Conservation (phyloP, 2,888 invertebrate species). For the Agonopterix subpropinquella region DNA sequence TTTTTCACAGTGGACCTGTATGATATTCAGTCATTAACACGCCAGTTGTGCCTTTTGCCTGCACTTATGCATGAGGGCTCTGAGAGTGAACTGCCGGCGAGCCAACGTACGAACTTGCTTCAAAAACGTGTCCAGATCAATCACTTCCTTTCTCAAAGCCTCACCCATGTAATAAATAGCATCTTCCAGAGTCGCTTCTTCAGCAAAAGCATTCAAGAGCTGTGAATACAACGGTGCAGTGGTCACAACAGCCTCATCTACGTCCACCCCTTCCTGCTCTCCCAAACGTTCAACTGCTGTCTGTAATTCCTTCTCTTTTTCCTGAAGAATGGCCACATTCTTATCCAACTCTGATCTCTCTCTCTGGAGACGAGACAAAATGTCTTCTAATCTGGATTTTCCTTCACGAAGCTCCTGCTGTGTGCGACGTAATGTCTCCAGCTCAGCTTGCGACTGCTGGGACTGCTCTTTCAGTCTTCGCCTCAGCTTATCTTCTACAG, state of each 20-base stretch:
- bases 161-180: conserved; percentile 99
- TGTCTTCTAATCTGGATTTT: conserved; percentile 86
- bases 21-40: conserved; percentile 59
- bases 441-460: conserved; percentile 92
- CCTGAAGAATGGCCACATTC: conserved; percentile 87
- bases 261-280: conserved; percentile 88
- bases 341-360: conserved; percentile 89
- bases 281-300: conserved; percentile 85
- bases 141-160: conserved; percentile 91
- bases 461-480: conserved; percentile 91
- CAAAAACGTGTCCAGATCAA: conserved; percentile 96
- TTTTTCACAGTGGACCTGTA: too few species aligned
- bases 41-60: conserved; percentile 93
- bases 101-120: conserved; percentile 97
- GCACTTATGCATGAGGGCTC: conserved; percentile 98
- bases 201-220: conserved; percentile 95
- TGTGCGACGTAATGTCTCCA: conserved; percentile 91
- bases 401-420: conserved; percentile 92
- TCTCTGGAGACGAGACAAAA: conserved; percentile 84
- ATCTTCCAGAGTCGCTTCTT: conserved; percentile 98
- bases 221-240: conserved; percentile 97
- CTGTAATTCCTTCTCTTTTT: conserved; percentile 91
- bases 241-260: conserved; percentile 97
- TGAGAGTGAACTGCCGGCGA: conserved; percentile 95
- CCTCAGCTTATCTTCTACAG: conserved; percentile 95